Base-by-base conservation (phyloP, 1,140 invertebrate species). In the Phenacoccus solenopsis region DNA sequence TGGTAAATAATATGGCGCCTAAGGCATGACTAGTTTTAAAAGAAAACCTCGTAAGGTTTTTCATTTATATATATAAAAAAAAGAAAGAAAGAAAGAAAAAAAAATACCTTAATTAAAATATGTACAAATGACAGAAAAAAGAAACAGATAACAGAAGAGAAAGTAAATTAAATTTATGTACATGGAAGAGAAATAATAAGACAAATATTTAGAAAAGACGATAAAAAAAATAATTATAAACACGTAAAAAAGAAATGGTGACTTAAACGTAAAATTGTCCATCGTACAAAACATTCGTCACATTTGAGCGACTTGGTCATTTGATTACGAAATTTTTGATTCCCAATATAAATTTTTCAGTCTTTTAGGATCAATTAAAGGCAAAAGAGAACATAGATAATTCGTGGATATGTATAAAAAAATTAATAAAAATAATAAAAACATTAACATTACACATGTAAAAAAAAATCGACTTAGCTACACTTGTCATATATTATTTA, bases 21-120 rank as follows among this genome's bases (percentile, higher is more conserved):
- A 64, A 64, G 59, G 59, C 59, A 64, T 64, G 59, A 64, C 59
- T 64, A 64, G 59, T 64, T 64, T 64, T 49, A 49, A 49, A 49
- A 49, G 38, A 49, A 49, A 49, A 49, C 38, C 38, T 49, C 16
- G 38, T 49, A n/a, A n/a, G 38, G 38, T 49, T 49, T 16, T 16
- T 16, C 5, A 32, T 32, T 32, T 59, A 22, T 59, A 59, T n/a
- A 27, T 64, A 27, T 1, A 64, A 4, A 9, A 25, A 64, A 24
- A 64, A 24, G 25, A 64, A 24, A 24, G 16, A 9, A 64, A 64
- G 25, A 24, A 64, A 24, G 4, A 64, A 16, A 24, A 64, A 64
- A 64, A 64, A 4, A 64, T 32, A 32, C 30, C 38, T 16, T n/a
- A n/a, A 32, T 32, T 7, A 5, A 32, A 32, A 32, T 49, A 49